Conservation (phyloP, 2,888 invertebrate species). For the Tribolium freemani region DNA sequence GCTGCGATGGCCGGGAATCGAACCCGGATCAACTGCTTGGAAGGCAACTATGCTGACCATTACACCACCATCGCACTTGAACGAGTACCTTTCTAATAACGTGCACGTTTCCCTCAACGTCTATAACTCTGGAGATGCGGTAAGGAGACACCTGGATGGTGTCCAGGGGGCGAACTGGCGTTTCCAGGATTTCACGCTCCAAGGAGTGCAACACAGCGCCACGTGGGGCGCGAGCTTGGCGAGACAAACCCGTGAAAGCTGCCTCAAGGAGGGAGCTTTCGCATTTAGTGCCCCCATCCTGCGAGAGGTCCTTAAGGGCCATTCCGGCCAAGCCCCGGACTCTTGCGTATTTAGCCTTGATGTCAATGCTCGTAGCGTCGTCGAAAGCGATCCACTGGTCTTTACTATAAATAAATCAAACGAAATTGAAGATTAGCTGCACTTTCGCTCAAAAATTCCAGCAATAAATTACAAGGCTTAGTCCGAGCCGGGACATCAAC, state of each 20-base stretch:
- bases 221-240: constrained; percentile 76
- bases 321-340: constrained; percentile 80
- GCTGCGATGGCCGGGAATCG: constrained; percentile 69
- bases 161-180: constrained; percentile 69
- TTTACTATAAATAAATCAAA: constrained; percentile 67
- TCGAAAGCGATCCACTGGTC: constrained; percentile 84
- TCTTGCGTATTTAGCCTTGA: constrained; percentile 82
- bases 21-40: constrained; percentile 70
- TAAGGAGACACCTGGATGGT: constrained; percentile 79
- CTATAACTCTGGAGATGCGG: constrained; percentile 80
- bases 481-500: background rate
- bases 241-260: constrained; percentile 71
- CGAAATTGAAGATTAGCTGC: background rate
- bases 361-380: constrained; percentile 79
- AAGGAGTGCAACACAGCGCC: constrained; percentile 76
- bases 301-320: constrained; percentile 73
- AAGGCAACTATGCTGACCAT: constrained; percentile 70
- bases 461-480: background rate
- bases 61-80: constrained; percentile 67
- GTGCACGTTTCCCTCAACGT: constrained; percentile 80
- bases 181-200: constrained; percentile 75
- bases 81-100: constrained; percentile 75
- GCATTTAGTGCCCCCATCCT: constrained; percentile 69
- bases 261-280: constrained; percentile 70
- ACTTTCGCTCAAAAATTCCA: background rate